These are phyloP conservation scores for Erythrocercus mccallii DNA, from an alignment of 2,113 vertebrate genomes.

Conservation along the genomic window DNA sequence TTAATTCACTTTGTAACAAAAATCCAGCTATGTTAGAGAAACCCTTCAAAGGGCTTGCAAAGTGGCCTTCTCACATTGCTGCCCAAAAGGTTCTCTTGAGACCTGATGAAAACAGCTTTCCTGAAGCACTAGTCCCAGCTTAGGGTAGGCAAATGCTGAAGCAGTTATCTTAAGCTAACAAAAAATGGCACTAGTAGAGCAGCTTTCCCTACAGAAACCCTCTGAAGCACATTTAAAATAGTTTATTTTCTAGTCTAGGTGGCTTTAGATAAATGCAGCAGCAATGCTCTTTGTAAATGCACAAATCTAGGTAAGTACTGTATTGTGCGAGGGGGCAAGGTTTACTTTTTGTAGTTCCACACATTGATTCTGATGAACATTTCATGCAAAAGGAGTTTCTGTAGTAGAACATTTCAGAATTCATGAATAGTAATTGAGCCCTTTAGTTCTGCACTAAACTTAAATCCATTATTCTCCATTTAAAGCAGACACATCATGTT, in stretches of 20 bases:
- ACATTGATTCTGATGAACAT: conserved; percentile 76
- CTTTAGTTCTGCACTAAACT: conserved; percentile 76
- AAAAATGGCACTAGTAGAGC: not conserved
- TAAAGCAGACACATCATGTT: conserved; percentile 76
- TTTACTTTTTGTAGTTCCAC: conserved; percentile 64
- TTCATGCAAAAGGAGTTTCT: conserved; percentile 76
- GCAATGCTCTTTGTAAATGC: conserved; percentile 6
- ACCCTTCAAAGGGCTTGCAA: not conserved
- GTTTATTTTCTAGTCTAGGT: not conserved
- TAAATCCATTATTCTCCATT: conserved; percentile 81
- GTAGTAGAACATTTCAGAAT: conserved; percentile 74
- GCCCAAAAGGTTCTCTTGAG: not conserved
- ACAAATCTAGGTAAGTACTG: conserved; percentile 45
- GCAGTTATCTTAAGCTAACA: not conserved
- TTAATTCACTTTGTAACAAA: not conserved
- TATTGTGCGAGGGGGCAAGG: conserved; percentile 6
- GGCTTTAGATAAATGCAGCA: conserved; percentile 34
- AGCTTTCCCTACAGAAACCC: not conserved
- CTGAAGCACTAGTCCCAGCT: not conserved
- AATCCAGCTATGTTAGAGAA: not conserved
- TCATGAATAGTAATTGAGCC: conserved; percentile 79
- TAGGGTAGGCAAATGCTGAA: not conserved
- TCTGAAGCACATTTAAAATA: conserved; percentile 29
- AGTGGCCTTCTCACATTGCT: not conserved
- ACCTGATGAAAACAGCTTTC: not conserved